Conservation (phyloP, 1,140 invertebrate genomes). For the Tetramorium alpestre region DNA sequence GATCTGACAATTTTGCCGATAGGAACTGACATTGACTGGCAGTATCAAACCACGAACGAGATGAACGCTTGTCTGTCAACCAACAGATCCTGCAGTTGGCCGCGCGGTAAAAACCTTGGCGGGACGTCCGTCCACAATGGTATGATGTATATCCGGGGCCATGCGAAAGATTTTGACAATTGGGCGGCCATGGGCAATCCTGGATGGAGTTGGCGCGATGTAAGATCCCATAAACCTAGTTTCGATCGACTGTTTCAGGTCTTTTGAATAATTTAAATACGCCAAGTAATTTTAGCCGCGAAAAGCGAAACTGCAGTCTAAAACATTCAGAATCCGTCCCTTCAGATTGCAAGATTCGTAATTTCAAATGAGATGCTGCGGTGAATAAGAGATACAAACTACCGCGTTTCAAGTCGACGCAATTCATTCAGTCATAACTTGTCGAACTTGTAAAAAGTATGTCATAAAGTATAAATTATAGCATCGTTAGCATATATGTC, state of each 20-base stretch:
- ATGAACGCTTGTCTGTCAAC: conserved; percentile 91
- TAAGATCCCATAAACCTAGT: conserved; percentile 53
- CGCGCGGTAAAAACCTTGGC: conserved; percentile 93
- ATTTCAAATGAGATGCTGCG: background rate
- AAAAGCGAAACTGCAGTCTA: background rate
- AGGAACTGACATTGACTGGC: conserved; percentile 93
- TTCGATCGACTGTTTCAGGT: background rate
- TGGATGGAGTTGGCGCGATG: conserved; percentile 96
- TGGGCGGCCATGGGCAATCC: conserved; percentile 93
- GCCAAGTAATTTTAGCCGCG: background rate
- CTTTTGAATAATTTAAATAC: background rate
- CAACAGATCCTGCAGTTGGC: conserved; percentile 92
- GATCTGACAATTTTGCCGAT: conserved; percentile 52
- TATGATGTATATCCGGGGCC: conserved; percentile 93
- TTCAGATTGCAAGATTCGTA: background rate
- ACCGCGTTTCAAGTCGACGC: background rate
- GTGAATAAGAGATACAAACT: background rate
- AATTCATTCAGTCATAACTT: background rate
- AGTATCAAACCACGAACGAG: conserved; percentile 94
- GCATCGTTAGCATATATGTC: background rate
- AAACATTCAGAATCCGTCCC: background rate
- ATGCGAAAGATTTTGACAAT: conserved; percentile 90
- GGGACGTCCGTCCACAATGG: conserved; percentile 91
- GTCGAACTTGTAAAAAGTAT: background rate
- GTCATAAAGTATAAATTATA: background rate